Base-by-base conservation (phyloP, 1,140 invertebrate species). In the Leptopilina boulardi region DNA sequence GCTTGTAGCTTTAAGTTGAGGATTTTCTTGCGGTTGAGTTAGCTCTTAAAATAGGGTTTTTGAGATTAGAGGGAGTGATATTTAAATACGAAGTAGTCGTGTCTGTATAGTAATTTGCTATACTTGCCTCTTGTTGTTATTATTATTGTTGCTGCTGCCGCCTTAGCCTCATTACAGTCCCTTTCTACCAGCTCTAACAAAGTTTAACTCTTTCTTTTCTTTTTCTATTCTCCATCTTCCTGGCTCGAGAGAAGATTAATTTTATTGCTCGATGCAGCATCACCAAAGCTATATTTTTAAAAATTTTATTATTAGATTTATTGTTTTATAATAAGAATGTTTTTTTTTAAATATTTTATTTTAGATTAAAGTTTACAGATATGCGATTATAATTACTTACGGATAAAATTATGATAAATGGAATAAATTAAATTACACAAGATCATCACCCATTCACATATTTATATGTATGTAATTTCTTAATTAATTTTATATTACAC, bases 1-100 rank as follows among this genome's bases (percentile, higher is more conserved):
- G 59, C 13, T 66, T 66, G 59, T 66, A 66, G 23, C 21, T n/a
- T n/a, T 13, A 66, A 66, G 23, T 66, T 66, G 30, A 13, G 13
- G 59, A 23, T 30, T 66, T 66, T 66, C 59, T 66, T n/a, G 59
- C 13, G 59, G 59, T 30, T 66, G 21, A 66, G 23, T 66, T 66
- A 30, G 21, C 59, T 30, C 59, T 13, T 66, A 66, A n/a, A 66
- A 23, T 21, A 56, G 74, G 59, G 75, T 18, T 42, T 59, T 41
- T 41, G 10, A 80, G 71, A 80, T 79, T 78, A 80, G 76, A n/a
- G n/a, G n/a, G 77, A 8, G 66, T 77, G 79, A 79, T 80, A 80
- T 76, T 80, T 79, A 79, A 78, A 79, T n/a, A n/a, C 42, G 56
- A 70, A 54, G 30, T 3, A 70, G 11, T 30, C 70, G 19, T 70